Percentiles rank a stretch among this genome's conserved stretches.
Evolutionary conservation across 1,140 invertebrate species (phyloP).

Genomic region (Coptotermes formosanus): DNA sequence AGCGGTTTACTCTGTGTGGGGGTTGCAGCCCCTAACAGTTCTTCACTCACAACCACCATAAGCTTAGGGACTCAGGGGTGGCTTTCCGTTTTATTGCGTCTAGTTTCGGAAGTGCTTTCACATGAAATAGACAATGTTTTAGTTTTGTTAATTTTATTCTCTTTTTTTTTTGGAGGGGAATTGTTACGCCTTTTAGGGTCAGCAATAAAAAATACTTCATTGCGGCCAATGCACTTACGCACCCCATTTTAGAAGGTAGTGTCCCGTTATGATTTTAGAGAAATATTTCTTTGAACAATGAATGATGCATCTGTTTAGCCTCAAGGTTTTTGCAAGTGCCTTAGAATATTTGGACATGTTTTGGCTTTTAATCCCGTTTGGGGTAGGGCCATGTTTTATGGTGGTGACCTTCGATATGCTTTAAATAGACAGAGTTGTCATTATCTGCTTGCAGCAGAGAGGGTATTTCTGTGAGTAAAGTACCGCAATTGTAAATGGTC

Average conservation of each 20-base stretch:
- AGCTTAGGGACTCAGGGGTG: neutral
- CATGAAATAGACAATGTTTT: neutral
- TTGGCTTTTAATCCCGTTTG: neutral
- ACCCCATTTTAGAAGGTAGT: neutral
- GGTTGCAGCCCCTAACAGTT: neutral
- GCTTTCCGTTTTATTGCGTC: neutral
- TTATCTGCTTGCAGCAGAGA: too few relatives aligned
- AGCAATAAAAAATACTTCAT: constrained; percentile 1
- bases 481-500: too few relatives aligned
- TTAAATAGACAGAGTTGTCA: too few relatives aligned
- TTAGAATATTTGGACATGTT: neutral
- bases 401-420: too few relatives aligned
- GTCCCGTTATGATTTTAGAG: neutral
- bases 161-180: neutral
- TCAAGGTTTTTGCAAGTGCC: neutral
- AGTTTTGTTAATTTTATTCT: neutral
- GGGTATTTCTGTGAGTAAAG: too few relatives aligned
- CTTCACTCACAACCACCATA: neutral
- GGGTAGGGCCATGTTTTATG: neutral
- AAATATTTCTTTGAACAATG: neutral
- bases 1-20: neutral
- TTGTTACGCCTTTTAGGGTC: neutral
- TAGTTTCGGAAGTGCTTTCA: neutral
- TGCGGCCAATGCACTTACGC: neutral
- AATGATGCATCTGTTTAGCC: too few relatives aligned